Conservation (phyloP, 2,888 invertebrate genomes). For the Hofmannophila pseudospretella region DNA sequence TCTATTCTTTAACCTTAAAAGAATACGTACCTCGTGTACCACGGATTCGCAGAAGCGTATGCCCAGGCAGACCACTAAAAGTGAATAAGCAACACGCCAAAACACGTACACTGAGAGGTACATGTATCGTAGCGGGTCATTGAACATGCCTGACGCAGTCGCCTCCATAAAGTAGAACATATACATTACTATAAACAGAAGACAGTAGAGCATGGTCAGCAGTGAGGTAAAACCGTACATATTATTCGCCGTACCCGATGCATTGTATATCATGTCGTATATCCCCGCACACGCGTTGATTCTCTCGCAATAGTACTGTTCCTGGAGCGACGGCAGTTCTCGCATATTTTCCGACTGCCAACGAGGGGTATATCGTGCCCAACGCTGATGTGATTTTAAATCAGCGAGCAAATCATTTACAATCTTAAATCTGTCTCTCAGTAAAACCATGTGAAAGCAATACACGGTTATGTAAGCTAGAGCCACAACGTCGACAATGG, state of each 20-base stretch:
- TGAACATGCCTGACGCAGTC: slow-evolving; percentile 48
- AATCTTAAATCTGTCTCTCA: slow-evolving; percentile 37
- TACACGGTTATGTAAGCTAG: slow-evolving; percentile 36
- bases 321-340: slow-evolving; percentile 31
- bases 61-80: slow-evolving; percentile 31
- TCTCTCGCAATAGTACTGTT: slow-evolving; percentile 38
- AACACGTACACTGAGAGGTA: slow-evolving; percentile 41
- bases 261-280: slow-evolving; percentile 39
- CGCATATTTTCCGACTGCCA: slow-evolving; percentile 18
- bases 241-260: slow-evolving; percentile 26
- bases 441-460: slow-evolving; percentile 30
- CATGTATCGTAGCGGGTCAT: slow-evolving; percentile 37
- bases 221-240: slow-evolving; percentile 39
- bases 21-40: slow-evolving; percentile 34
- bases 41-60: slow-evolving; percentile 39
- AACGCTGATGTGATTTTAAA: slow-evolving; percentile 31
- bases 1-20: not conserved
- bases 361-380: slow-evolving; percentile 34
- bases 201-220: slow-evolving; percentile 30
- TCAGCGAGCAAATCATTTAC: slow-evolving; percentile 39
- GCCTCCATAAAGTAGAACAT: slow-evolving; percentile 63
- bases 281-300: slow-evolving; percentile 42
- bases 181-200: slow-evolving; percentile 38
- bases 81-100: slow-evolving; percentile 44
- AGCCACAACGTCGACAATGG: slow-evolving; percentile 36